Conservation (phyloP, 2,113 vertebrate genomes). For the Tauraco erythrolophus region DNA sequence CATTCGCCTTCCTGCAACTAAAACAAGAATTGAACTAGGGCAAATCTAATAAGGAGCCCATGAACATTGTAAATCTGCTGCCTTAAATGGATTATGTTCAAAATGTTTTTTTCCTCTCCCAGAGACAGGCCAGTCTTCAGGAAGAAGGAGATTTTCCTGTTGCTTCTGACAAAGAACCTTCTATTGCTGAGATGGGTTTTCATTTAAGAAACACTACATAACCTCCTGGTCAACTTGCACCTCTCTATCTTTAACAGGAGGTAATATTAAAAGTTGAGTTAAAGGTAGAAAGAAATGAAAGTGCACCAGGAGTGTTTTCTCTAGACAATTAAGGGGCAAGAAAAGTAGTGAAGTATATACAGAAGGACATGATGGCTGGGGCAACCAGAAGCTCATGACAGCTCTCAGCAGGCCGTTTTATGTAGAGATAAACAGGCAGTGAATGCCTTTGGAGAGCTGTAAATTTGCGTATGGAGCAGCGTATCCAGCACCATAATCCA, state of each 20-base stretch:
- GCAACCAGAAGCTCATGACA: not conserved
- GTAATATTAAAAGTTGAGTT: not conserved
- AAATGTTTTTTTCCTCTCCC: not conserved
- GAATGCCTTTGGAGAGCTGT: not conserved
- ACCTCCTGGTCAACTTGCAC: not conserved
- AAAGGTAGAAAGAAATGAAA: not conserved
- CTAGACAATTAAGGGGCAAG: not conserved
- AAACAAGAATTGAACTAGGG: constrained; percentile 7
- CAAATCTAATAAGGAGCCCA: not conserved
- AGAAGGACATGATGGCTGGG: not conserved
- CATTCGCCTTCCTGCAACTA: constrained; percentile 13
- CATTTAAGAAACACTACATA: not conserved
- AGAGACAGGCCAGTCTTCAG: not conserved
- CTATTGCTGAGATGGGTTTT: not conserved
- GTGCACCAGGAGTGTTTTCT: not conserved
- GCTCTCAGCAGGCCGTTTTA: not conserved
- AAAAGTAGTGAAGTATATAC: not conserved
- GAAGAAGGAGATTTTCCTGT: not conserved
- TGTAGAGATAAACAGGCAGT: not conserved
- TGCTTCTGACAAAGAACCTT: not conserved
- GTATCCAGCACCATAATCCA: not conserved
- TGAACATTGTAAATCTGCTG: not conserved
- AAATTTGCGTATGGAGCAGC: not conserved
- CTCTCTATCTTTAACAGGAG: not conserved
- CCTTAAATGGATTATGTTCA: not conserved